Base-by-base conservation (phyloP, 1,140 invertebrate species). In the Drosophila melanogaster region DNA sequence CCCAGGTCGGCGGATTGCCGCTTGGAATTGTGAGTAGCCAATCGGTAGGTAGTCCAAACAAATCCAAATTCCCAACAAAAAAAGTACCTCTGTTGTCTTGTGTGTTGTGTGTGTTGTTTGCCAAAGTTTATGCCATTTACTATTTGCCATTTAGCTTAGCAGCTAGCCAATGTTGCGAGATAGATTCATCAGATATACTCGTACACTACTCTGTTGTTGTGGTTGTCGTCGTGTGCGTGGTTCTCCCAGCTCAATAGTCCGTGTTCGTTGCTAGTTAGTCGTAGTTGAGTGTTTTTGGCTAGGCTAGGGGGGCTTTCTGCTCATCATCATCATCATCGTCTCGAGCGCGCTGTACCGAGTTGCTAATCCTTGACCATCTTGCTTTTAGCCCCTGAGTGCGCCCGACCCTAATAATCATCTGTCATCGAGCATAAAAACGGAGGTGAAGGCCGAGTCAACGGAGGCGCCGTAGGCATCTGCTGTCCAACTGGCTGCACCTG, bases 1-100 rank as follows among this genome's bases (percentile, higher is more conserved):
- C 91, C 40, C 89, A 92, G 74, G 80, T 92, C 67, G 83, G 76
- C 72, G 91, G 92, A 81, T 75, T 92, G 72, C 92, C 90, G 60
- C 90, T 92, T 72, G 90, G 90, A 90, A 84, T 92, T 92, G 92
- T 92, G 85, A 92, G 92, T 92, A 92, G 85, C 89, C 91, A 92
- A 92, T 92, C 92, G 92, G 92, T 92, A 92, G 87, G 92, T 92
- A 90, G 46, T 37, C 60, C 54, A 79, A 51, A 73, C 14, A 30
- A 33, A 30, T 15, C 14, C 19, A 46, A 46, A 46, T 38, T 14
- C 12, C 11, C 11, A 46, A 46, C 15, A 46, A 46, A 46, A 46
- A 46, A 24, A 12, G n/a, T 10, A 57, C 56, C 80, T 79, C 77
- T 84, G 76, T 84, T 74, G 79, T 77, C 69, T 83, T 79, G 75